phyloP scores from a whole-genome alignment of 2,113 vertebrate species.

The Saimiri boliviensis region DNA sequence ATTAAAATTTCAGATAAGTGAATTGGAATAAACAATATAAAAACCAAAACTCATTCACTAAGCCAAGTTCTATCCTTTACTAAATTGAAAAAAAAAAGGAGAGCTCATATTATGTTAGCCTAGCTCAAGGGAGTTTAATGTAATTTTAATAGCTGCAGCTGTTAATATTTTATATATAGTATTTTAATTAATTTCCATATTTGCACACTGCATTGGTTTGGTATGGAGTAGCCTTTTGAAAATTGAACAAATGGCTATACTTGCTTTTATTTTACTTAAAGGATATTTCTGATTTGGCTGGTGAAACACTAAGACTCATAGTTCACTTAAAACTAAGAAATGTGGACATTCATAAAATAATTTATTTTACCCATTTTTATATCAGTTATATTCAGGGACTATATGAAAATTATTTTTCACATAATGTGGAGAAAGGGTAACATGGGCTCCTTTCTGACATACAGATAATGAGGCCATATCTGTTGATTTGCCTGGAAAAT shows the following conservation, averaged over 20 bases:
- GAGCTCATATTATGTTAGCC: slow-evolving; percentile 20
- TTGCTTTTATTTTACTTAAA: slow-evolving; percentile 56
- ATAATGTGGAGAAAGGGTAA: background rate
- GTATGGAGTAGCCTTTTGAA: slow-evolving; percentile 46
- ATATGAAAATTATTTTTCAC: background rate
- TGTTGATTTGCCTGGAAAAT: background rate
- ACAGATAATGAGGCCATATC: background rate
- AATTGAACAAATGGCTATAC: background rate
- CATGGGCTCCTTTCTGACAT: background rate
- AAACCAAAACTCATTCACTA: slow-evolving; percentile 10
- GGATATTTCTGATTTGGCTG: slow-evolving; percentile 17
- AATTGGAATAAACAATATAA: slow-evolving; percentile 39
- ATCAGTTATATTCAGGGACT: background rate
- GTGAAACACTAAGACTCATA: background rate
- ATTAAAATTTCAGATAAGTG: slow-evolving; percentile 41
- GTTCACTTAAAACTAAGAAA: slow-evolving; percentile 40
- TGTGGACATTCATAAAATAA: slow-evolving; percentile 20
- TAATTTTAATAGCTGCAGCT: slow-evolving; percentile 67
- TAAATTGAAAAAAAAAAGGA: background rate
- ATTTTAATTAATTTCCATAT: slow-evolving; percentile 75
- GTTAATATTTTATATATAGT: slow-evolving; percentile 73
- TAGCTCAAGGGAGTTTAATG: slow-evolving; percentile 57
- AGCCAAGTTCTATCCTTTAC: slow-evolving; percentile 43
- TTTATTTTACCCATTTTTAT: background rate
- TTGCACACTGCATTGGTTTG: slow-evolving; percentile 62